Evolutionary conservation across 2,113 vertebrate species (phyloP), one percentile per base, ranked within the genome.

Genomic region (Alethe castanea): DNA sequence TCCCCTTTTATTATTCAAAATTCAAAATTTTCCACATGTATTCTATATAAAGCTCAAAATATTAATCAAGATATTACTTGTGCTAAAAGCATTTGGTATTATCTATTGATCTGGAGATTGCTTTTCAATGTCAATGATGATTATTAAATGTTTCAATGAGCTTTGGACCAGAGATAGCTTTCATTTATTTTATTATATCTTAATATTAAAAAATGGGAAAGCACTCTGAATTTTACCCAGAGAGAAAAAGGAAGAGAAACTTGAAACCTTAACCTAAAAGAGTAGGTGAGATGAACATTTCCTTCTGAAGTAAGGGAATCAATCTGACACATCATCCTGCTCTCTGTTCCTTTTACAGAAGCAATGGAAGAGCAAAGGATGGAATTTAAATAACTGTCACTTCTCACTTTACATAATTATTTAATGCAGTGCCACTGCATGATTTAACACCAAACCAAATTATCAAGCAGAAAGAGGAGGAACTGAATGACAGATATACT

Each of bases 401-500:
- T 86, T 73, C 33, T 73, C 47, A 59, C 66, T 80, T 67, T 64
- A 25, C 20, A 23, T 44, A 66, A 88, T 90, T 91, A 95, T 56
- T 94, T 83, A 54, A 83, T 52, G 29, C 18, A 90, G 52, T 64
- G 24, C 36, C 31, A 76, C n/a, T 74, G 50, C 8, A 44, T 17
- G 44, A 90, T 61, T 93, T 90, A 89, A 94, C 38, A 73, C 19
- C 85, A 92, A 95, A 80, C 69, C 88, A 96, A 95, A 92, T 87
- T 71, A 90, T 71, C 42, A 87, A 60, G 76, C n/a, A 88, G 60
- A 66, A 81, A 26, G 50, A 67, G 69, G 31, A 67, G 52, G 33
- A 86, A 80, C 62, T 57, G 52, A 96, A 81, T 64, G 26, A 94
- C 29, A 52, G n/a, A n/a, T 53, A 60, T 4, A 14, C 2, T 4